These are phyloP conservation scores for Aproaerema taeniolella DNA, from an alignment of 2,888 invertebrate genomes.

Conservation along the genomic window DNA sequence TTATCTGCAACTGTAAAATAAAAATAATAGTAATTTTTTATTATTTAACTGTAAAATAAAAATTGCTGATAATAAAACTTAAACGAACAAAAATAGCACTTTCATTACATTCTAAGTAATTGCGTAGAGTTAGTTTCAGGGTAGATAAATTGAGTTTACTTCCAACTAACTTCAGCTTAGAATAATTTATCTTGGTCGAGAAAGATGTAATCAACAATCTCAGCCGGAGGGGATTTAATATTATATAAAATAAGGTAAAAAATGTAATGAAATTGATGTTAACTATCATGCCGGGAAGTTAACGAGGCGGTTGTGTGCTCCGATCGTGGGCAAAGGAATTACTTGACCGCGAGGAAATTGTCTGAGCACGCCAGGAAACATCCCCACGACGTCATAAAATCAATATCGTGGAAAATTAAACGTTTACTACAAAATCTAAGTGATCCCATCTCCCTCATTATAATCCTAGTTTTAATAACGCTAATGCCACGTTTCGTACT, in stretches of 20 bases:
- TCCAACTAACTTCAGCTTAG: constrained; percentile 17
- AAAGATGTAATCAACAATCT: constrained; percentile 51
- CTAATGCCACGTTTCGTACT: background rate
- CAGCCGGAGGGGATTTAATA: constrained; percentile 40
- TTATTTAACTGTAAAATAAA: constrained; percentile 1
- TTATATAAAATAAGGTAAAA: constrained; percentile 39
- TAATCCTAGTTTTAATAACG: constrained; percentile 3
- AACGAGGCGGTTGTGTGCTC: constrained; percentile 44
- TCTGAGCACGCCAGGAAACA: constrained; percentile 24
- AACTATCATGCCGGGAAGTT: constrained; percentile 56
- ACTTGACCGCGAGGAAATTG: constrained; percentile 24
- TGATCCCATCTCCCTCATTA: constrained; percentile 7
- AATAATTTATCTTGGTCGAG: constrained; percentile 34
- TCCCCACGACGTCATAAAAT: constrained; percentile 26
- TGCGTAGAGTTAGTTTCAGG: constrained; percentile 19
- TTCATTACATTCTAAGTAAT: constrained; percentile 15
- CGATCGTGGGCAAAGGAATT: constrained; percentile 16
- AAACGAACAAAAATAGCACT: constrained; percentile 2
- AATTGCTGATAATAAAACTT: background rate
- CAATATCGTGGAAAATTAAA: constrained; percentile 20
- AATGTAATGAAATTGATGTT: constrained; percentile 49
- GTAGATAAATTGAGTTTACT: constrained; percentile 31
- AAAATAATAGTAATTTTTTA: background rate
- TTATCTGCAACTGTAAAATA: too few species aligned
- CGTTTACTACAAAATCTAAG: constrained; percentile 14